Conservation (phyloP, 37 sponge, comb jelly and placozoan genomes). For the Theonella swinhoei region DNA sequence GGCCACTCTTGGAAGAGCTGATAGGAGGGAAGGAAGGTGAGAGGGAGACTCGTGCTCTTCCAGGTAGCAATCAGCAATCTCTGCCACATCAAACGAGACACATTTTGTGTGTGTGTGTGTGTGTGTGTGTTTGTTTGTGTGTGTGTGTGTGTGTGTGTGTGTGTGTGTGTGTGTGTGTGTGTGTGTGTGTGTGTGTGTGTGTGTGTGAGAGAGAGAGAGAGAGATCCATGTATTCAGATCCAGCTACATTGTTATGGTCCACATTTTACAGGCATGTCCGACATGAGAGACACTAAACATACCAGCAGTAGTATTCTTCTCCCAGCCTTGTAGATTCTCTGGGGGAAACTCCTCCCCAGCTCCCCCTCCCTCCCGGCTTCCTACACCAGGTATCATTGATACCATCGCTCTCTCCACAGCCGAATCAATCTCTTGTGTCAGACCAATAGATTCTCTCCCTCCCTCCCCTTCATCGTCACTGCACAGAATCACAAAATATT, state of each 20-base stretch:
- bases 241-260: not conserved
- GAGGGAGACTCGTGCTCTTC: conserved; percentile 28
- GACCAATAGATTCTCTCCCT: not conserved
- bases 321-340: conserved; percentile 12
- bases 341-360: conserved; percentile 23
- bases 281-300: too few species aligned
- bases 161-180: too few species aligned
- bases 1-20: conserved; percentile 28
- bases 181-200: too few species aligned
- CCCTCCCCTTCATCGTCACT: not conserved
- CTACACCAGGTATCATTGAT: not conserved
- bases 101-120: too few species aligned
- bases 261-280: too few species aligned
- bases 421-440: conserved; percentile 47
- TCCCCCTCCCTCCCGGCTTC: not conserved
- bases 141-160: too few species aligned
- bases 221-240: too few species aligned
- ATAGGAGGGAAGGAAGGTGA: conserved; percentile 22
- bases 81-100: not conserved
- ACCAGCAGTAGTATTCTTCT: not conserved
- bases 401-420: conserved; percentile 38
- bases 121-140: too few species aligned
- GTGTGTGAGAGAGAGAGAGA: too few species aligned
- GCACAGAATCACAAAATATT: not conserved
- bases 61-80: not conserved